Evolutionary conservation across 2,888 invertebrate genomes (phyloP).

Genomic region (Ecliptopera silaceata): DNA sequence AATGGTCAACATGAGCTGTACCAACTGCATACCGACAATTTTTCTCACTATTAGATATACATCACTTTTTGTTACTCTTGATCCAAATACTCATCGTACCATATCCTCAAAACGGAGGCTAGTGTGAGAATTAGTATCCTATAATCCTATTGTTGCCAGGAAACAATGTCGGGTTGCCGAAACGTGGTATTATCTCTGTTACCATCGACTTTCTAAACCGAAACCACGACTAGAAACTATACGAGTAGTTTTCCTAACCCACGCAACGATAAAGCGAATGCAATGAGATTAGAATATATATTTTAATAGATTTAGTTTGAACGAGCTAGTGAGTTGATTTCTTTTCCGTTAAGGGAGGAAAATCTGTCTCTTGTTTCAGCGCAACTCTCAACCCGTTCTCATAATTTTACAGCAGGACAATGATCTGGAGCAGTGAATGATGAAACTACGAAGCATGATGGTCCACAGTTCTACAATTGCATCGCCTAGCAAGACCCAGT

Average conservation of each 20-base stretch:
- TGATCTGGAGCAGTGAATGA: too few relatives aligned
- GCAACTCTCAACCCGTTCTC: too few relatives aligned
- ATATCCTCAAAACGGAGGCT: constrained; percentile 31
- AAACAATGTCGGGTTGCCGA: constrained; percentile 54
- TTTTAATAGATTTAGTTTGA: too few relatives aligned
- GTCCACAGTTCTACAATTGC: too few relatives aligned
- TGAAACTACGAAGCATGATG: too few relatives aligned
- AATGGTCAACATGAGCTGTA: too few relatives aligned
- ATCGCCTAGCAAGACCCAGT: too few relatives aligned
- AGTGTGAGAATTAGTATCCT: constrained; percentile 52
- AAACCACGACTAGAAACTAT: constrained; percentile 8
- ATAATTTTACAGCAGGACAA: too few relatives aligned
- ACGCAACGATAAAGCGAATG: background rate
- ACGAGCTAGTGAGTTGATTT: too few relatives aligned
- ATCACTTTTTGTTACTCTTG: background rate
- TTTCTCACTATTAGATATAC: background rate
- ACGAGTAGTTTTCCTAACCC: constrained; percentile 4
- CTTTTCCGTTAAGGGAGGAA: too few relatives aligned
- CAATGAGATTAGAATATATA: background rate
- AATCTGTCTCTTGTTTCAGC: too few relatives aligned
- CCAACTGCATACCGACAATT: background rate
- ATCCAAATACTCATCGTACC: background rate
- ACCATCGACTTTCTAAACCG: constrained; percentile 60
- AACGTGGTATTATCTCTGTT: constrained; percentile 50
- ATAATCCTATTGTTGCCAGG: constrained; percentile 58